Evolutionary conservation across 2,888 invertebrate species (phyloP).

Genomic region (Acrobasis consociella): DNA sequence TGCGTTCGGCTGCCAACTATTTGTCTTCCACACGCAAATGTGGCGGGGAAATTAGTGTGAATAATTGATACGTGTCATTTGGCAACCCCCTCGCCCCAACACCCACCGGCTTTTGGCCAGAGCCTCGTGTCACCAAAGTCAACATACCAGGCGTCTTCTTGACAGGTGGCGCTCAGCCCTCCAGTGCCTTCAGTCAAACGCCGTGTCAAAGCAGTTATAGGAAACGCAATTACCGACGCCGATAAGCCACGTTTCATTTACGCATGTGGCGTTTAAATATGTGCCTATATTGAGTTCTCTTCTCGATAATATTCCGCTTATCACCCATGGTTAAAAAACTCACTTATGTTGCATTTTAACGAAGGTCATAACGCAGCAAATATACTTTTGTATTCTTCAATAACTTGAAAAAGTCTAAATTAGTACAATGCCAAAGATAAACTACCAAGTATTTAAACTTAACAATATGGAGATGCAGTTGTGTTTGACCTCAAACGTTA

Average conservation of each 20-base stretch:
- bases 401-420: background rate
- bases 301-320: background rate
- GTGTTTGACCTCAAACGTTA: background rate
- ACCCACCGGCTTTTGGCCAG: slow-evolving; percentile 44
- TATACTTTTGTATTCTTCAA: background rate
- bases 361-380: background rate
- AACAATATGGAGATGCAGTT: slow-evolving; percentile 6
- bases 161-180: slow-evolving; percentile 25
- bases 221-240: slow-evolving; percentile 16
- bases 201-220: slow-evolving; percentile 13
- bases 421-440: slow-evolving; percentile 8
- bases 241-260: slow-evolving; percentile 15
- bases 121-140: slow-evolving; percentile 49
- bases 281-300: background rate
- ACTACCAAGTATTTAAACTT: background rate
- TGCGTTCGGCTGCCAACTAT: slow-evolving; percentile 66
- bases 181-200: slow-evolving; percentile 21
- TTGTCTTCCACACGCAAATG: slow-evolving; percentile 82
- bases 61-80: slow-evolving; percentile 82
- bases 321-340: background rate
- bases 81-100: slow-evolving; percentile 68
- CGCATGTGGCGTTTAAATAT: slow-evolving; percentile 21
- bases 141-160: slow-evolving; percentile 43
- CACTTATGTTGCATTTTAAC: background rate
- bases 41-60: slow-evolving; percentile 75